Percentiles rank a stretch among this genome's conserved stretches.
Evolutionary conservation across 2,113 vertebrate genomes (phyloP).

Genomic region (Pituophis catenifer): DNA sequence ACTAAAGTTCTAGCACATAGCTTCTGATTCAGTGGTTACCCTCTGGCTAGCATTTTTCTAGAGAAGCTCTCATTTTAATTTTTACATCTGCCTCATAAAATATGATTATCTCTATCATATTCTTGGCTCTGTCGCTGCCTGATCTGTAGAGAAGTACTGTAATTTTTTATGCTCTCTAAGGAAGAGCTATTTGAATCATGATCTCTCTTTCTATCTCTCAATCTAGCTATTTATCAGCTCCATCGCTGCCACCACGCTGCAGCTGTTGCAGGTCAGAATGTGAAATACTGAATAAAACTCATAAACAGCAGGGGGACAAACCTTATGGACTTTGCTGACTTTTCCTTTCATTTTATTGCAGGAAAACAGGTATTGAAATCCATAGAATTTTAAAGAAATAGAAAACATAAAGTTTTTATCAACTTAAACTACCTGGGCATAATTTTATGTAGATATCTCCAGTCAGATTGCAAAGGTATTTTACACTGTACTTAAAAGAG

Average conservation of each 20-base stretch:
- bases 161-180: constrained; percentile 21
- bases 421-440: background rate
- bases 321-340: background rate
- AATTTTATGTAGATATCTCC: background rate
- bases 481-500: constrained; percentile 34
- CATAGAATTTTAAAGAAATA: background rate
- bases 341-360: constrained; percentile 2
- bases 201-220: background rate
- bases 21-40: constrained; percentile 29
- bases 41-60: constrained; percentile 12
- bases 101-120: background rate
- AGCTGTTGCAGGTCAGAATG: background rate
- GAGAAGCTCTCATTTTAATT: background rate
- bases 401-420: constrained; percentile 8
- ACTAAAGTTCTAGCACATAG: constrained; percentile 40
- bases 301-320: background rate
- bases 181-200: background rate
- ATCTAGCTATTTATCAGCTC: background rate
- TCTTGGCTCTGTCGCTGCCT: constrained; percentile 1
- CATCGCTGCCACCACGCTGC: background rate
- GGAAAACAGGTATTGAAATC: background rate
- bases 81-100: constrained; percentile 38
- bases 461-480: background rate
- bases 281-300: background rate
- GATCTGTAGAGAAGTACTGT: background rate